A percentile compares a stretch with the other conserved stretches of the same genome.
Evolutionary conservation across 2,113 vertebrate species (phyloP).

Genomic region (Pyrgilauda ruficollis): DNA sequence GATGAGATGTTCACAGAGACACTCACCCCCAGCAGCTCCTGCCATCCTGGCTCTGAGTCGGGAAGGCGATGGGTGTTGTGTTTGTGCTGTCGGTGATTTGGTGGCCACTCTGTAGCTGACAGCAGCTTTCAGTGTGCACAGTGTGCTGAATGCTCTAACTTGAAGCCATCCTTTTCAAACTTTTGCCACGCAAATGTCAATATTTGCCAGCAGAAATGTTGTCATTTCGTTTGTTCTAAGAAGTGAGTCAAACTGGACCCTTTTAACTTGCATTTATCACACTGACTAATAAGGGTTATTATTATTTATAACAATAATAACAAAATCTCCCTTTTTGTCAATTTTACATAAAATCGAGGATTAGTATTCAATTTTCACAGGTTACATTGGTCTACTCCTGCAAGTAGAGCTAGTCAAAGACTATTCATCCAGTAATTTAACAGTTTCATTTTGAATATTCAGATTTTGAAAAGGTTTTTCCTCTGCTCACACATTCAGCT

Average conservation of each 20-base stretch:
- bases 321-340: neutral
- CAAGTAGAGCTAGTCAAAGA: neutral
- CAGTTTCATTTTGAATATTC: neutral
- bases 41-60: neutral
- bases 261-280: neutral
- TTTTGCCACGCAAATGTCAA: neutral
- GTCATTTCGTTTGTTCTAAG: neutral
- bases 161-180: neutral
- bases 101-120: neutral
- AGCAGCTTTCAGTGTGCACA: fast-evolving
- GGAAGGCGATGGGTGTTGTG: neutral
- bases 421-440: neutral
- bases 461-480: neutral
- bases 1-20: neutral
- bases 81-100: neutral
- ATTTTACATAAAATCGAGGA: neutral
- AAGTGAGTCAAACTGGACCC: neutral
- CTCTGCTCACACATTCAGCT: neutral
- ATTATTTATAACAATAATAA: neutral
- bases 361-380: neutral
- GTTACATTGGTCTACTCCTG: neutral
- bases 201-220: neutral
- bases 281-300: neutral
- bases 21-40: neutral
- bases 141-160: neutral